Base-by-base conservation (phyloP, 35 echinoderm and acorn worm species). In the Apostichopus californicus region DNA sequence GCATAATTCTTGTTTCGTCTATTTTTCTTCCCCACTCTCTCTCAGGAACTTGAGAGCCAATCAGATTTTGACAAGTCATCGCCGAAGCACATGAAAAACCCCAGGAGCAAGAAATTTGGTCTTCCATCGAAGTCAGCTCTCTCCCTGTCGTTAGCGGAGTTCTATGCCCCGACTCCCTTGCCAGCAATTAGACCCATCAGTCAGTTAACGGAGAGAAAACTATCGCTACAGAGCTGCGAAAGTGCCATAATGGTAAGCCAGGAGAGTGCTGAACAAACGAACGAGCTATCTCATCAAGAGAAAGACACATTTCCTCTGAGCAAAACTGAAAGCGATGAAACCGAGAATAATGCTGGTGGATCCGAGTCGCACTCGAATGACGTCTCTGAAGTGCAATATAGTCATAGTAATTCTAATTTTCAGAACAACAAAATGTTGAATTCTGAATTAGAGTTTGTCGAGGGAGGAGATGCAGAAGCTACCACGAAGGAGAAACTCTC, bases 111-210 rank as follows among this genome's bases (percentile, higher is more conserved):
- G 80, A 82, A 82, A 82, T 82, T 53, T 82, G 80, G 55, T 57
- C 46, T 55, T 82, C 23, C 22, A 34, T 66, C 61, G 57, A 60
- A 64, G 21, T 17, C 61, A n/a, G 57, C 83, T 52, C 58, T 65
- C 57, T 53, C 46, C 15, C 88, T 98, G 56, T 95, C 96, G 18
- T 88, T 98, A 54, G 96, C 90, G 23, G 94, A 98, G 78, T 98
- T 98, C 73, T 98, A 98, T 94, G 93, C 96, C 65, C 92, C 94
- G 2, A 98, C 94, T 71, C 96, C 96, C 78, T 77, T 95, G 20
- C 96, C 96, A 54, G 22, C 25, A 59, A 82, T 92, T 54, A 56
- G 86, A 54, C 93, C 93, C 46, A 79, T 77, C 72, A 86, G 81
- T 71, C 93, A 96, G 56, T 56, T 91, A 14, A 91, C 86, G 3